Evolutionary conservation across 2,797 vertebrate genomes (phyloP).

Genomic region (Phaenicophaeus curvirostris): DNA sequence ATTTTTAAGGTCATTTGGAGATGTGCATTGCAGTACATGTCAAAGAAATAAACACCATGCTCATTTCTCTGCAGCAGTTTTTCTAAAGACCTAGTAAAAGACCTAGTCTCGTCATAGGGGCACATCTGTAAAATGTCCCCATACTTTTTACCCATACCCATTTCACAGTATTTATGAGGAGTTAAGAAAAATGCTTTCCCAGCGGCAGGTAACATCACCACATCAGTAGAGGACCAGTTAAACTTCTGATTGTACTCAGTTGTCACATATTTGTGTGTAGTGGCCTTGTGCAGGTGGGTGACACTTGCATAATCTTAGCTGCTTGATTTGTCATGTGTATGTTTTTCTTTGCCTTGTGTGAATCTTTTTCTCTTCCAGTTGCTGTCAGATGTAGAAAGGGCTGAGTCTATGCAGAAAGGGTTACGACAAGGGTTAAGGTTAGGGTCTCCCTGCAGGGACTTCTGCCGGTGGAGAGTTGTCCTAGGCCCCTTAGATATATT

Average conservation of each 20-base stretch:
- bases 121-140: background rate
- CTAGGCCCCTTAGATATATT: background rate
- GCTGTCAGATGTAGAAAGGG: background rate
- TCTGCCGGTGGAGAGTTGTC: no score
- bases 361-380: background rate
- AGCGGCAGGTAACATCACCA: background rate
- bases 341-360: background rate
- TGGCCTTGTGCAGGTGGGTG: background rate
- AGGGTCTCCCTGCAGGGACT: no score
- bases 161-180: background rate
- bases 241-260: background rate
- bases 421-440: no score
- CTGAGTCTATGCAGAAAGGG: no score
- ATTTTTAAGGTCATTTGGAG: background rate
- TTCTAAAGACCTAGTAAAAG: background rate
- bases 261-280: background rate
- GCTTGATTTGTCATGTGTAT: background rate
- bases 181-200: background rate
- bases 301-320: background rate
- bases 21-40: background rate
- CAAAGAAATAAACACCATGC: background rate
- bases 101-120: background rate
- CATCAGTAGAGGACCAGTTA: background rate
- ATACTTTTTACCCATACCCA: background rate
- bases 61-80: background rate